phyloP scores from a whole-genome alignment of 1,140 invertebrate species.

The Zaprionus vittiger region DNA sequence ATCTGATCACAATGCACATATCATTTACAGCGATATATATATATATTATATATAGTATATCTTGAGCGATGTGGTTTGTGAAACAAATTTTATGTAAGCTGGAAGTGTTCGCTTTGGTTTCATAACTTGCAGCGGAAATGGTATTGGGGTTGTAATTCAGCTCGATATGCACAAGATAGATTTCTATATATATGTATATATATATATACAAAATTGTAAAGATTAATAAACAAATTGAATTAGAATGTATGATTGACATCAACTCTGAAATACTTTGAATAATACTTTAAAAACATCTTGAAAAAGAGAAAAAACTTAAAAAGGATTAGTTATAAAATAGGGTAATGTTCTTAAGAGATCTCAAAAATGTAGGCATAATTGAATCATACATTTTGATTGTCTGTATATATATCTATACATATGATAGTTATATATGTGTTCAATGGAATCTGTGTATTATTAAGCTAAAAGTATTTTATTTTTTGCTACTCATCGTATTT shows the following conservation, averaged over 20 bases:
- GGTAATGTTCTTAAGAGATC: too few relatives aligned
- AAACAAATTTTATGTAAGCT: constrained; percentile 68
- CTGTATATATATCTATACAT: too few relatives aligned
- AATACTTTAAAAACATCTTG: neutral
- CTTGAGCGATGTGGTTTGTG: constrained; percentile 11
- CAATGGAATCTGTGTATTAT: too few relatives aligned
- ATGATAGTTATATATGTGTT: too few relatives aligned
- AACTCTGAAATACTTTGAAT: neutral
- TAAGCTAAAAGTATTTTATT: too few relatives aligned
- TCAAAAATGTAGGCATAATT: neutral
- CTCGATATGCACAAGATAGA: neutral
- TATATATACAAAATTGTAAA: neutral
- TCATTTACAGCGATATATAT: constrained; percentile 38
- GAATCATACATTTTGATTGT: too few relatives aligned
- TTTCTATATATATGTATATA: neutral
- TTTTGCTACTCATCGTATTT: too few relatives aligned
- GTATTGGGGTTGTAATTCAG: constrained; percentile 58
- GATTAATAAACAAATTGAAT: neutral
- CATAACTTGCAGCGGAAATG: constrained; percentile 74
- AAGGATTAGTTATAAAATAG: too few relatives aligned
- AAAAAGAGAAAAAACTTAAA: too few relatives aligned
- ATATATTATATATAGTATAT: neutral
- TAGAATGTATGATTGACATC: rapidly evolving
- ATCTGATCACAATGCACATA: constrained; percentile 64
- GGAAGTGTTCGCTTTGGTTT: constrained; percentile 48